These are phyloP conservation scores for Actias luna DNA, from an alignment of 2,888 invertebrate genomes.

Conservation along the genomic window DNA sequence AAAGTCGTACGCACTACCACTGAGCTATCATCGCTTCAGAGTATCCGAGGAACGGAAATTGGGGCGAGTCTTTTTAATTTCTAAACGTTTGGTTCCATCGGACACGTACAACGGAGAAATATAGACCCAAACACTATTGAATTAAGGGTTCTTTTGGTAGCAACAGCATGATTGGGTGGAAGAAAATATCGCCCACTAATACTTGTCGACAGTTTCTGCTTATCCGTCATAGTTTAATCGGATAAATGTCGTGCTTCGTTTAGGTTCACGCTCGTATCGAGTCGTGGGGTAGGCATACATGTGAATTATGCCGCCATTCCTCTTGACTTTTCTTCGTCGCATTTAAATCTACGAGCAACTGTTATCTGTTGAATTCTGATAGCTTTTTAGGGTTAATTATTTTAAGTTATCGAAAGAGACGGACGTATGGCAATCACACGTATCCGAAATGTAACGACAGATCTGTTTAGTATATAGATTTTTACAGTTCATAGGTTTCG, in stretches of 20 bases:
- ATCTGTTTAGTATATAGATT: too few relatives aligned
- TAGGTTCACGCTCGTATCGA: neutral
- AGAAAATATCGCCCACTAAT: constrained; percentile 8
- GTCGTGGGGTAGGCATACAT: neutral
- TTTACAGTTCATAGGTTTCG: too few relatives aligned
- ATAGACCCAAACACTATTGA: neutral
- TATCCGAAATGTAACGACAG: too few relatives aligned
- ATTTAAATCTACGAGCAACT: too few relatives aligned
- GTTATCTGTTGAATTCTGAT: too few relatives aligned
- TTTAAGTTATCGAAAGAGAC: too few relatives aligned
- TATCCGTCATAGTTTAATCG: constrained; percentile 8
- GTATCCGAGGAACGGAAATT: neutral
- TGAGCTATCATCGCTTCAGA: too few relatives aligned
- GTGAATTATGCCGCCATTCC: neutral
- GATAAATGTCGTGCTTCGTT: neutral
- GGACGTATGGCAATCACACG: too few relatives aligned
- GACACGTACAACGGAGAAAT: neutral
- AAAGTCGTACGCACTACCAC: too few relatives aligned
- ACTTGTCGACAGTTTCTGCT: neutral
- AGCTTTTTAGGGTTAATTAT: too few relatives aligned
- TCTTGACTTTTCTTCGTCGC: too few relatives aligned
- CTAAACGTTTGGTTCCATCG: neutral
- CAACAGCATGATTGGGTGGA: neutral
- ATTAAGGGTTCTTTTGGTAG: neutral
- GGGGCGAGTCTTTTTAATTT: constrained; percentile 8